Conservation (phyloP, 2,797 vertebrate species). For the Centropyge bicolor region DNA sequence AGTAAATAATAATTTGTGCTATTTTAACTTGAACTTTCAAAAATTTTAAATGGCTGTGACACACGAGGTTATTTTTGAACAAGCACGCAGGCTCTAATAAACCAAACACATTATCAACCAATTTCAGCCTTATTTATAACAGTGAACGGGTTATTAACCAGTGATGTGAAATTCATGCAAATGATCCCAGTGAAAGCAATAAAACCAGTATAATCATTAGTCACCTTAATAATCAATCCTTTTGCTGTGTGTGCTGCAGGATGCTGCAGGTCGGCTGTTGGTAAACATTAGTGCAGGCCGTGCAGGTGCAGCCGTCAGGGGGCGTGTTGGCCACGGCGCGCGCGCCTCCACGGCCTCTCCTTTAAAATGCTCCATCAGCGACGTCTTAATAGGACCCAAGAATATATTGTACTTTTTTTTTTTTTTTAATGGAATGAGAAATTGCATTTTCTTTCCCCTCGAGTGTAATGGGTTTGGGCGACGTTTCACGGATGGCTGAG, state of each 20-base stretch:
- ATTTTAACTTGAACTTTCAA: neutral
- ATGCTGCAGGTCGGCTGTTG: conserved; percentile 56
- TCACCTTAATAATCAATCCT: conserved; percentile 88
- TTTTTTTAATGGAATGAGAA: conserved; percentile 94
- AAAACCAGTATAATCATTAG: conserved; percentile 93
- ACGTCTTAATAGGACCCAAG: conserved; percentile 97
- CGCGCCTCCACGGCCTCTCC: conserved; percentile 73
- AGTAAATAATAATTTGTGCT: neutral
- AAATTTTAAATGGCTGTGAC: neutral
- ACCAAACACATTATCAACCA: conserved; percentile 92
- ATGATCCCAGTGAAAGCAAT: conserved; percentile 91
- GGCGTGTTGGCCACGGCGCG: conserved; percentile 71
- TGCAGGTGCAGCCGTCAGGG: conserved; percentile 76
- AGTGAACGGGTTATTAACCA: conserved; percentile 92
- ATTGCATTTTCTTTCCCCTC: conserved; percentile 95
- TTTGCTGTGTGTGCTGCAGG: conserved; percentile 54
- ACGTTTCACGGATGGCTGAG: conserved; percentile 97
- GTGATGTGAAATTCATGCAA: conserved; percentile 95
- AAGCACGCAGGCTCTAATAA: conserved; percentile 80
- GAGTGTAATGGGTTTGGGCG: conserved; percentile 95
- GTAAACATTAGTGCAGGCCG: conserved; percentile 80
- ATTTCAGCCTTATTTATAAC: conserved; percentile 93
- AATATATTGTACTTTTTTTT: conserved; percentile 91
- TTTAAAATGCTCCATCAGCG: conserved; percentile 92
- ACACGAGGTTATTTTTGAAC: conserved; percentile 16